Base-by-base conservation (phyloP, 2,888 invertebrate genomes). In the Mythimna pallens region DNA sequence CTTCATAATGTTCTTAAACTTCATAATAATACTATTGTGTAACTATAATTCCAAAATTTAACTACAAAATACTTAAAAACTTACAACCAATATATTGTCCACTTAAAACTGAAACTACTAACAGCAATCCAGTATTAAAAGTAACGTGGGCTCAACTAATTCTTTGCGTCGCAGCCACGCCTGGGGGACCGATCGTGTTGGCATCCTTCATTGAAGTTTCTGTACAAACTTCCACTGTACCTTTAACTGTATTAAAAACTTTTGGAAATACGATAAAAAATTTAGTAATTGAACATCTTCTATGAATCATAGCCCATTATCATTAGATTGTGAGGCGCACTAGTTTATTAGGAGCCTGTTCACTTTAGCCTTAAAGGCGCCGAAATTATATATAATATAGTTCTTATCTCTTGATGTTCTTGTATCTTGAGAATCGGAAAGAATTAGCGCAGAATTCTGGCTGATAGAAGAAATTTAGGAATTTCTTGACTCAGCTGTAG, bases 101-200 rank as follows among this genome's bases (percentile, higher is more conserved):
- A 43, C 52, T 73, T 61, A 1, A 71, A 68, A 76, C 47, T 78
- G 2, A 47, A 70, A 59, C 66, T 65, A 7, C 59, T 25, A 43
- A 55, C 25, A 67, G 25, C 64, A 67, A 64, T 55, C 22, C 34
- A 61, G 54, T 70, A 82, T 82, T 78, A 78, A 73, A 82, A 82
- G 79, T 82, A 78, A 30, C 59, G 57, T 59, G 61, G 22, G 20
- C 12, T 64, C 5, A 66, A 62, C 58, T 74, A 65, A 68, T 80
- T 64, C 62, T 59, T 80, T 64, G 20, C 40, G 43, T 65, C 57
- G 65, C 30, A 25, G 17, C 22, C 17, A 43, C 25, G 57, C 83
- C 64, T 47, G 20, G 4, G 80, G 76, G 76, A 70, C 54, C 70
- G 30, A 61, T 73, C n/a, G 34, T 47, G 34, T 65, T 57, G 62